Percentiles rank a stretch among this genome's conserved stretches.
These are phyloP conservation scores for Podilymbus podiceps DNA, from an alignment of 2,113 vertebrate species.

Conservation along the genomic window DNA sequence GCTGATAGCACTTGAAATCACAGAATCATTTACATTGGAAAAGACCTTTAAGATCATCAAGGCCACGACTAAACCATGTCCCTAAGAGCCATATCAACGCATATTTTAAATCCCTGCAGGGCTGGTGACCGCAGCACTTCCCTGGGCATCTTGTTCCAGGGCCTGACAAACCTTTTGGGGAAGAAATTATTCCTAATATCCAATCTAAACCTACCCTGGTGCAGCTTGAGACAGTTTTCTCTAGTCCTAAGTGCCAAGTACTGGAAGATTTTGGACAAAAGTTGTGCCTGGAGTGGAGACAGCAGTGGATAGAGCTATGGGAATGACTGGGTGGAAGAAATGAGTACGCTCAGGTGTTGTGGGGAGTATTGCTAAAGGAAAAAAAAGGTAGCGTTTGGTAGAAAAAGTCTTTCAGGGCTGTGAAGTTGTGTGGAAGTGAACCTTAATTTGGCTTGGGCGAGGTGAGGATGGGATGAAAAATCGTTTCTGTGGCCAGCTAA, in stretches of 20 bases:
- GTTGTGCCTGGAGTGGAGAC: neutral
- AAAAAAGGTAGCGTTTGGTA: neutral
- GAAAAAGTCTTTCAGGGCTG: neutral
- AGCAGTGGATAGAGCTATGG: neutral
- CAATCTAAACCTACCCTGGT: too few relatives aligned
- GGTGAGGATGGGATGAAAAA: neutral
- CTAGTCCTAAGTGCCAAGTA: too few relatives aligned
- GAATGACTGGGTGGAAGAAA: neutral
- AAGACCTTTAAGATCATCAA: too few relatives aligned
- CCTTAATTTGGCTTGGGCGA: neutral
- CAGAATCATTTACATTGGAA: too few relatives aligned
- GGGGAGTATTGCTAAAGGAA: neutral
- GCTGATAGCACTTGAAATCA: neutral
- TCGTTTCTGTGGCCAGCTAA: rapidly evolving
- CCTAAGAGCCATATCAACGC: too few relatives aligned
- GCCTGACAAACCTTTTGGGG: too few relatives aligned
- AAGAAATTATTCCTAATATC: too few relatives aligned
- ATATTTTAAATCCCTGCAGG: too few relatives aligned
- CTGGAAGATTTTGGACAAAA: neutral
- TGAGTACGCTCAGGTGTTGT: rapidly evolving
- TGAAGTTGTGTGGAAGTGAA: neutral
- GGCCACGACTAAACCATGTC: too few relatives aligned
- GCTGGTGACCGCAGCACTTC: too few relatives aligned
- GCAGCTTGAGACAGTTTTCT: too few relatives aligned
- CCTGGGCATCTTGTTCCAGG: too few relatives aligned